A percentile compares a stretch with the other conserved stretches of the same genome.
Conservation (phyloP, 2,797 vertebrate species). For the Falco columbarius region DNA sequence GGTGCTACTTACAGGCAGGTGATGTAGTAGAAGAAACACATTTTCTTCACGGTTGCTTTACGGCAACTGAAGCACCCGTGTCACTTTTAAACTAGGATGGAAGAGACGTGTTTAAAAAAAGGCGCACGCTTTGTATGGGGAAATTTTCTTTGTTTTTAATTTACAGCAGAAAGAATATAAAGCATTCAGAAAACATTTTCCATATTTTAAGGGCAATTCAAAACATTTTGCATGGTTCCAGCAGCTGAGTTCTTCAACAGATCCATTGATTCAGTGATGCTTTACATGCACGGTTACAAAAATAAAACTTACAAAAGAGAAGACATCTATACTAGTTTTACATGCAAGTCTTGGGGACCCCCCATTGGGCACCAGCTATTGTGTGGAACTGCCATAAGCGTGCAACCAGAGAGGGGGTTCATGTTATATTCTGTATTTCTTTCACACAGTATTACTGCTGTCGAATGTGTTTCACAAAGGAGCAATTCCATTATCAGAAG, state of each 20-base stretch:
- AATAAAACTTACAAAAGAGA: conserved; percentile 99
- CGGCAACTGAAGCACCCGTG: neutral
- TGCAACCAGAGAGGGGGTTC: conserved; percentile 98
- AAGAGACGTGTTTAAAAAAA: conserved; percentile 51
- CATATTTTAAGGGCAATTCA: conserved; percentile 99
- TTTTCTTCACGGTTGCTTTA: neutral
- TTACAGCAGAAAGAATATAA: conserved; percentile 99
- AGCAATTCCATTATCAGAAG: conserved; percentile 81
- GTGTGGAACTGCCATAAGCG: conserved; percentile 97
- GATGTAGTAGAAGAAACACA: rapidly evolving
- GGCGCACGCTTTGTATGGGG: conserved; percentile 81
- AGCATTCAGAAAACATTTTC: conserved; percentile 99
- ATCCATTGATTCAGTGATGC: conserved; percentile 99
- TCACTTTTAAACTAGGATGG: neutral
- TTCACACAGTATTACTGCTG: conserved; percentile 84
- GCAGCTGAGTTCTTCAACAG: conserved; percentile 99
- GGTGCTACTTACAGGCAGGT: neutral
- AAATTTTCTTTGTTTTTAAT: conserved; percentile 99
- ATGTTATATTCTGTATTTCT: conserved; percentile 92
- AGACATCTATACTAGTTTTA: conserved; percentile 99
- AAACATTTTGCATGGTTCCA: conserved; percentile 99
- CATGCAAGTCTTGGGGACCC: conserved; percentile 99
- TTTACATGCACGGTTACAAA: conserved; percentile 99
- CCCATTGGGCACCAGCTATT: conserved; percentile 91
- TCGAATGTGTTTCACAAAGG: conserved; percentile 79